phyloP scores from a whole-genome alignment of 2,113 vertebrate species.

The Channa argus region DNA sequence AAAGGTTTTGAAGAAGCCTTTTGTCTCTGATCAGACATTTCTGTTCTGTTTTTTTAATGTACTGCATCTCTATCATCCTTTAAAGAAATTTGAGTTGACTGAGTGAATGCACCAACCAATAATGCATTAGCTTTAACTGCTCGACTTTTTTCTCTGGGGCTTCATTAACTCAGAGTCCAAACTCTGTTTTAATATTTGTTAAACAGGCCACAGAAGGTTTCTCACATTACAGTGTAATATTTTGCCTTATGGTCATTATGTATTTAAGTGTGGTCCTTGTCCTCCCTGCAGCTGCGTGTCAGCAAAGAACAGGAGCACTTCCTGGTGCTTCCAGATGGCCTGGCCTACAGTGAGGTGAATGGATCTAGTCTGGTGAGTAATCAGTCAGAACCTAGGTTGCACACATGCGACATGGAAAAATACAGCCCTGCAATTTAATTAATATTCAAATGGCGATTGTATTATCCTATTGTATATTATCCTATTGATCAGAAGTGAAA shows the following conservation, averaged over 20 bases:
- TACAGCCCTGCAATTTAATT: neutral
- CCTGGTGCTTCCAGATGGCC: constrained; percentile 90
- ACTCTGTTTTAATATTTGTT: too few relatives aligned
- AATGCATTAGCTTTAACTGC: too few relatives aligned
- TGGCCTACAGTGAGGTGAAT: constrained; percentile 91
- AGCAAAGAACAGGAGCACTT: constrained; percentile 99
- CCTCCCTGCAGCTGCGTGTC: constrained; percentile 87
- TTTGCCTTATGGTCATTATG: neutral
- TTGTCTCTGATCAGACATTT: neutral
- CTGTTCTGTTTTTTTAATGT: neutral
- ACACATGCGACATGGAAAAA: neutral
- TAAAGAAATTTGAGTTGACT: too few relatives aligned
- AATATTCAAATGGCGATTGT: too few relatives aligned
- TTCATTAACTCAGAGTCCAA: too few relatives aligned
- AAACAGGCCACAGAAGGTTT: neutral
- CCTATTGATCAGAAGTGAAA: too few relatives aligned
- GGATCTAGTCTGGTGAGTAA: constrained; percentile 93
- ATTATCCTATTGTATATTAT: too few relatives aligned
- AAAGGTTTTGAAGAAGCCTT: neutral
- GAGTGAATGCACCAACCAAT: too few relatives aligned
- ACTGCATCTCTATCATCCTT: too few relatives aligned
- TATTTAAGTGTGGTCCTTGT: neutral
- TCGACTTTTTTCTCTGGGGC: too few relatives aligned
- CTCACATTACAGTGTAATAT: neutral
- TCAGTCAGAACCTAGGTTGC: neutral